Evolutionary conservation across 2,888 invertebrate genomes (phyloP).

Genomic region (Ectobius pallidus): DNA sequence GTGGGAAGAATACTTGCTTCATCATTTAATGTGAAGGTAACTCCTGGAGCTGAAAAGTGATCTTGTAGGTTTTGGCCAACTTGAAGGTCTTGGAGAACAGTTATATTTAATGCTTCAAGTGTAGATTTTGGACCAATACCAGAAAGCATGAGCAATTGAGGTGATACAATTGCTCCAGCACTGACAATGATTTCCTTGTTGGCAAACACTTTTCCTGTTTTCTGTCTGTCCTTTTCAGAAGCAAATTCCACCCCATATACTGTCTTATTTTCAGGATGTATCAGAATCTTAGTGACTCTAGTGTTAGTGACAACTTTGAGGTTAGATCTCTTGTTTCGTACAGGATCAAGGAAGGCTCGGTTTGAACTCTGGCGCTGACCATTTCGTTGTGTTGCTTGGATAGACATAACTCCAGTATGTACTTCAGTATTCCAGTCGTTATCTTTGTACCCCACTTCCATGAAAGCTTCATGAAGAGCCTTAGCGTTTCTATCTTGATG

Average conservation of each 20-base stretch:
- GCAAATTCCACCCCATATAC: conserved; percentile 15
- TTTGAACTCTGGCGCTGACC: conserved; percentile 2
- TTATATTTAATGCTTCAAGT: not conserved
- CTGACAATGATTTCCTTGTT: not conserved
- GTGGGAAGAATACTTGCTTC: not conserved
- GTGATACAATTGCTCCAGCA: conserved; percentile 1
- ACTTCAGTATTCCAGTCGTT: not conserved
- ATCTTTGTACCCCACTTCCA: not conserved
- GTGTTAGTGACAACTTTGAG: conserved; percentile 1
- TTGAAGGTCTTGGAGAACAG: not conserved
- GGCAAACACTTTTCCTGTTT: not conserved
- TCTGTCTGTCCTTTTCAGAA: not conserved
- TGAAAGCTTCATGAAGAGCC: not conserved
- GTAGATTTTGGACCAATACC: not conserved
- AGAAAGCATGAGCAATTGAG: conserved; percentile 19
- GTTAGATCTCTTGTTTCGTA: not conserved
- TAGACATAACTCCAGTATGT: not conserved
- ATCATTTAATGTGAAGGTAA: not conserved
- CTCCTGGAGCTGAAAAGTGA: not conserved
- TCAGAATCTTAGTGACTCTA: conserved; percentile 6
- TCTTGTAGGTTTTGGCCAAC: conserved; percentile 21
- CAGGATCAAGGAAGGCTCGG: conserved; percentile 19
- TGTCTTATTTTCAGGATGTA: not conserved
- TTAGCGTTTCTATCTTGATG: not conserved
- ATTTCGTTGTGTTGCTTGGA: not conserved